Conservation (phyloP, 2,888 invertebrate species). For the Athrips mouffetella region DNA sequence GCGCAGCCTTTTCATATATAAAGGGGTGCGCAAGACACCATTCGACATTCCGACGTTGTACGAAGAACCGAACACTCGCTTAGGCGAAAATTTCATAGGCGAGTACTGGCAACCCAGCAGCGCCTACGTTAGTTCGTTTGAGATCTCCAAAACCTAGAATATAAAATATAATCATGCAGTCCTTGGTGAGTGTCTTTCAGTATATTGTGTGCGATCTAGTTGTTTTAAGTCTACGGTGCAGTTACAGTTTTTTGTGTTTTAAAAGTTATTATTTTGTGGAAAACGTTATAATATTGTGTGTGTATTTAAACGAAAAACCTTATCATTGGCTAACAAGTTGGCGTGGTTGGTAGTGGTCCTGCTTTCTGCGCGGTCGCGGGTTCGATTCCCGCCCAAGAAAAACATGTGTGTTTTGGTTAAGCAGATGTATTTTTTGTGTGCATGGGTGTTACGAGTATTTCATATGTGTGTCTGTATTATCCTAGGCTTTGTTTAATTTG, state of each 20-base stretch:
- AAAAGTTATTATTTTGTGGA: too few relatives aligned
- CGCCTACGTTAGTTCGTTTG: slow-evolving; percentile 76
- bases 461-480: too few relatives aligned
- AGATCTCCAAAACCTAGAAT: slow-evolving; percentile 66
- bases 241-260: neutral
- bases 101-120: slow-evolving; percentile 73
- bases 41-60: slow-evolving; percentile 65
- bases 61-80: slow-evolving; percentile 56
- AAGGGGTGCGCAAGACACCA: slow-evolving; percentile 51
- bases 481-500: too few relatives aligned
- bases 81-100: slow-evolving; percentile 75
- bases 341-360: too few relatives aligned
- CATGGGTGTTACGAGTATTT: too few relatives aligned
- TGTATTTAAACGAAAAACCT: too few relatives aligned
- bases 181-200: slow-evolving; percentile 60
- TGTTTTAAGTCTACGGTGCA: neutral
- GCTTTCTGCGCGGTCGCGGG: too few relatives aligned
- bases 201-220: slow-evolving; percentile 21
- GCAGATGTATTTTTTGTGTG: too few relatives aligned
- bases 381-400: too few relatives aligned
- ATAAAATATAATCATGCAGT: slow-evolving; percentile 70
- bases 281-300: too few relatives aligned
- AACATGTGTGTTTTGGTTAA: too few relatives aligned
- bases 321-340: too few relatives aligned
- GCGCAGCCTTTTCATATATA: slow-evolving; percentile 73